Conservation (phyloP, 1,140 invertebrate species). For the Cecropterus lyciades region DNA sequence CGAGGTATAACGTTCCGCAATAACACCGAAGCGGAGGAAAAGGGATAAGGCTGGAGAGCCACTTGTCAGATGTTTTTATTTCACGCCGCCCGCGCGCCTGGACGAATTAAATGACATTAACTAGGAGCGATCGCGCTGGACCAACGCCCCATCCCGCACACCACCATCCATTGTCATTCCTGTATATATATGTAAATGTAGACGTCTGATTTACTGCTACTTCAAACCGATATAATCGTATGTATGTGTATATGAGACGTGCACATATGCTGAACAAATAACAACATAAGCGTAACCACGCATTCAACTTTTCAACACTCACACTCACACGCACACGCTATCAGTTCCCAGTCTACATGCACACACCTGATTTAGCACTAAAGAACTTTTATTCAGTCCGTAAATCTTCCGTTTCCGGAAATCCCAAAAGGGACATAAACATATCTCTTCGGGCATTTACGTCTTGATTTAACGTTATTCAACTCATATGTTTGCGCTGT, state of each 20-base stretch:
- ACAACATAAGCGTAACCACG: not conserved
- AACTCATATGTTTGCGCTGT: slow-evolving; percentile 1
- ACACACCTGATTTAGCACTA: slow-evolving; percentile 9
- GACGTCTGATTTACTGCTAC: not conserved
- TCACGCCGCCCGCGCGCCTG: not conserved
- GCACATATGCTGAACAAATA: not conserved
- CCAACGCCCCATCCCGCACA: no score
- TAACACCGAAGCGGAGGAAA: not conserved
- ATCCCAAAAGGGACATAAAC: slow-evolving; percentile 12
- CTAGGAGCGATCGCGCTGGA: no score
- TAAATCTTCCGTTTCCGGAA: slow-evolving; percentile 19
- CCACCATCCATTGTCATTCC: no score
- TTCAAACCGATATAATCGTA: not conserved
- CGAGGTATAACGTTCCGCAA: not conserved
- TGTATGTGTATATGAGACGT: no score
- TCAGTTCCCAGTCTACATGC: not conserved
- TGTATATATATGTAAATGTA: not conserved
- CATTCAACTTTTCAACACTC: not conserved
- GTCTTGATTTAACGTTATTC: slow-evolving; percentile 17
- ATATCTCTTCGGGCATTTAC: slow-evolving; percentile 20
- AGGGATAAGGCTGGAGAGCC: not conserved
- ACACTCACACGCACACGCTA: not conserved
- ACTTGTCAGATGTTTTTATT: slow-evolving; percentile 5
- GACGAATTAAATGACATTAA: not conserved
- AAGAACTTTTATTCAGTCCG: slow-evolving; percentile 19